These are phyloP conservation scores for Saccostrea glomerata DNA, from an alignment of 1,140 invertebrate species.

Conservation along the genomic window DNA sequence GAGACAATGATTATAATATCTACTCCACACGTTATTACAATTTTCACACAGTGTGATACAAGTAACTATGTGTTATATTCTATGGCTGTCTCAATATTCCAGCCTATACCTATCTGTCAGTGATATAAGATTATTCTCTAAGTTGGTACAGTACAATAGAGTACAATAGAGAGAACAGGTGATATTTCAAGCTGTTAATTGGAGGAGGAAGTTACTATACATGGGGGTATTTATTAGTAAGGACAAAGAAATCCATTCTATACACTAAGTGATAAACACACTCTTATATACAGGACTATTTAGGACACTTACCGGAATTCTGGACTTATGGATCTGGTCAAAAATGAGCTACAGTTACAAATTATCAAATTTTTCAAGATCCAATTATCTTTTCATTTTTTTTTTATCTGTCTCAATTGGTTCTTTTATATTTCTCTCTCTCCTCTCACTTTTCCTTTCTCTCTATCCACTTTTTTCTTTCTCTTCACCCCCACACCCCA, in stretches of 20 bases:
- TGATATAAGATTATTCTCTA: not conserved
- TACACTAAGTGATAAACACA: not conserved
- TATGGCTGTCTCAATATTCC: not conserved
- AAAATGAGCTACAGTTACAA: not conserved
- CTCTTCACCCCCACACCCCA: no score
- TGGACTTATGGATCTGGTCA: constrained; percentile 24
- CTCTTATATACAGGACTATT: not conserved
- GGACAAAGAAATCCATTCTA: constrained; percentile 15
- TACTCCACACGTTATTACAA: not conserved
- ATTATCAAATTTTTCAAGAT: not conserved
- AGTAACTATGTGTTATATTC: not conserved
- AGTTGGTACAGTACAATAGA: not conserved
- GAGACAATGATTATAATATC: no score
- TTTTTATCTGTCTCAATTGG: no score
- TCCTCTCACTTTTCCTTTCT: no score
- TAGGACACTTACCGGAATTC: not conserved
- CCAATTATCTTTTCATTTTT: no score
- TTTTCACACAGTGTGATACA: not conserved
- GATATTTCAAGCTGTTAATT: not conserved
- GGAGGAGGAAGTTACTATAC: not conserved
- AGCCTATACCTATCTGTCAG: not conserved
- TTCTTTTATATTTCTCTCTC: no score
- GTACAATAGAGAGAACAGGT: not conserved
- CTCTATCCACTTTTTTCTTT: no score
- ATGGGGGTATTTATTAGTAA: not conserved